These are phyloP conservation scores for Zaprionus ornatus DNA, from an alignment of 1,140 invertebrate species.

Conservation along the genomic window DNA sequence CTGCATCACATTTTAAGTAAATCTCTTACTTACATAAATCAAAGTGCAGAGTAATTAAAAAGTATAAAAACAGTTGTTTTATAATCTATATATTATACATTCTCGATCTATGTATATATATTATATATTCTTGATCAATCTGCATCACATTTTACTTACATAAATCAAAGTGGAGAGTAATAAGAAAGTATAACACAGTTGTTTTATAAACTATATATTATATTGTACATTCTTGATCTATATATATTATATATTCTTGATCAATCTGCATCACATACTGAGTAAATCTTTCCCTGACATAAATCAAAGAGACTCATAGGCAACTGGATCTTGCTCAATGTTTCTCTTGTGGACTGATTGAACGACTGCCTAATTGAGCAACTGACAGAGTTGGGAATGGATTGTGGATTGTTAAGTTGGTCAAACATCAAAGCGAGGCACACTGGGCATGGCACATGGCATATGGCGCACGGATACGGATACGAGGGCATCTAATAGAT, in stretches of 20 bases:
- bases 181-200: too few relatives aligned
- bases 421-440: conserved; percentile 31
- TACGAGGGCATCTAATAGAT: conserved; percentile 11
- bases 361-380: conserved; percentile 27
- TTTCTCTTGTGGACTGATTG: conserved; percentile 15
- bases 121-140: too few relatives aligned
- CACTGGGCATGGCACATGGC: too few relatives aligned
- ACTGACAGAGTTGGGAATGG: conserved; percentile 17
- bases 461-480: background rate
- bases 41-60: too few relatives aligned
- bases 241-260: background rate
- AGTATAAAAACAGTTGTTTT: too few relatives aligned
- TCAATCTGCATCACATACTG: background rate
- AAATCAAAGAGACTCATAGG: background rate
- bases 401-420: conserved; percentile 41
- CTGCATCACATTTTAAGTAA: background rate
- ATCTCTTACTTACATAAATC: background rate
- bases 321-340: conserved; percentile 9
- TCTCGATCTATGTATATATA: too few relatives aligned
- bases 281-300: background rate
- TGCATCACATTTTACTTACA: too few relatives aligned
- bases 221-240: too few relatives aligned
- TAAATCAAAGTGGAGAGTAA: too few relatives aligned
- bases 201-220: too few relatives aligned
- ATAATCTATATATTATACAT: too few relatives aligned